Conservation (phyloP, 2,888 invertebrate species). For the Volucella zonaria region DNA sequence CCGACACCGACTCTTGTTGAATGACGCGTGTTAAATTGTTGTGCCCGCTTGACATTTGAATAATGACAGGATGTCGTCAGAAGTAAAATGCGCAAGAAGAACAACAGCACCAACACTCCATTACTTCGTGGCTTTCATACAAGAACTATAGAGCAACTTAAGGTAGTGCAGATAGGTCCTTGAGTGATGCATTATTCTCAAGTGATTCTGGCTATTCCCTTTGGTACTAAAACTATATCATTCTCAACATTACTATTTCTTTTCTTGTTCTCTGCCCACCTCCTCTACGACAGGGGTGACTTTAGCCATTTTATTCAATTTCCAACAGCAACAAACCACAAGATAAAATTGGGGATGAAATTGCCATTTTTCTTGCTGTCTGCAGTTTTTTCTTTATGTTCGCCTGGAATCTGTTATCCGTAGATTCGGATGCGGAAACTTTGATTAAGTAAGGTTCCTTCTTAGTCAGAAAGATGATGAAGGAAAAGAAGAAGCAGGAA, state of each 20-base stretch:
- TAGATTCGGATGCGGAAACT: constrained; percentile 48
- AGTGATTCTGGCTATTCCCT: constrained; percentile 43
- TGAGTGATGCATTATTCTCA: constrained; percentile 72
- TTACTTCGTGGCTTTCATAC: constrained; percentile 9
- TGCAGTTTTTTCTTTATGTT: constrained; percentile 37
- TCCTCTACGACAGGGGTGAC: constrained; percentile 42
- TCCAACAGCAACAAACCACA: constrained; percentile 53
- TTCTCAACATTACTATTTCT: constrained; percentile 15
- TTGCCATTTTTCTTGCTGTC: constrained; percentile 65
- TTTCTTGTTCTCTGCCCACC: constrained; percentile 14
- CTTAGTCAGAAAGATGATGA: constrained; percentile 6
- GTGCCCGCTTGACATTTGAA: constrained; percentile 70
- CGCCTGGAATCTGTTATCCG: neutral
- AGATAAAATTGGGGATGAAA: constrained; percentile 61
- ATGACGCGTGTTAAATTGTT: constrained; percentile 71
- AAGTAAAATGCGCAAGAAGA: constrained; percentile 12
- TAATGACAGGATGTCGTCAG: constrained; percentile 71
- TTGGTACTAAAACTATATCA: constrained; percentile 51
- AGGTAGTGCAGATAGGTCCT: constrained; percentile 52
- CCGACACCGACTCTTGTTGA: constrained; percentile 40
- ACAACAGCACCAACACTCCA: constrained; percentile 22
- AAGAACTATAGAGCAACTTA: neutral
- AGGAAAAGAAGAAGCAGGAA: constrained; percentile 36
- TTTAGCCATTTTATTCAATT: constrained; percentile 71
- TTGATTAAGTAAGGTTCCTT: constrained; percentile 70